A percentile compares a stretch with the other conserved stretches of the same genome.
phyloP scores from a whole-genome alignment of 2,113 vertebrate genomes.

The Barbus barbus region DNA sequence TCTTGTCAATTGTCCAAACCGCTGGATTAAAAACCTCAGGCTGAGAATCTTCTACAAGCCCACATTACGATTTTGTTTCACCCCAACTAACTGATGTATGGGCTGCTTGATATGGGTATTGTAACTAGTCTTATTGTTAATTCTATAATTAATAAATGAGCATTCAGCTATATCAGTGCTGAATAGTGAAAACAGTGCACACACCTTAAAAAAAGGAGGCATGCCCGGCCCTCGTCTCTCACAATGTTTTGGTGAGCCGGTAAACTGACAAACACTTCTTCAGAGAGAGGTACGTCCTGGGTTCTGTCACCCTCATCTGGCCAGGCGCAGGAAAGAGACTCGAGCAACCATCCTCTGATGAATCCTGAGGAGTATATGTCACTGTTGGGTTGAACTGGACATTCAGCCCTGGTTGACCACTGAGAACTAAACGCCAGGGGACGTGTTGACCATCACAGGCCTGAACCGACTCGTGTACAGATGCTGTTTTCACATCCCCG shows the following conservation, averaged over 20 bases:
- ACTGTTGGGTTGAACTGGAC: constrained; percentile 40
- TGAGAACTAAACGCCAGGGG: constrained; percentile 44
- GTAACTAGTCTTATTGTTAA: constrained; percentile 66
- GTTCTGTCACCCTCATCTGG: constrained; percentile 17
- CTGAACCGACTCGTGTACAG: constrained; percentile 68
- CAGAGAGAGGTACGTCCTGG: constrained; percentile 43
- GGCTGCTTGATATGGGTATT: constrained; percentile 74
- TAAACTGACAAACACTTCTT: constrained; percentile 45
- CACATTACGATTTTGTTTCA: constrained; percentile 67
- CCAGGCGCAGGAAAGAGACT: constrained; percentile 17
- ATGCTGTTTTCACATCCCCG: constrained; percentile 70
- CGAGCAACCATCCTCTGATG: constrained; percentile 16
- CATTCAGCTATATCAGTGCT: constrained; percentile 65
- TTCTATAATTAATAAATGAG: constrained; percentile 66
- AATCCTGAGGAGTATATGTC: constrained; percentile 12
- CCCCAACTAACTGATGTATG: constrained; percentile 65
- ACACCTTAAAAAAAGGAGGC: constrained; percentile 20
- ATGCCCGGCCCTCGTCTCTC: constrained; percentile 20
- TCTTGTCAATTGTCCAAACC: constrained; percentile 74
- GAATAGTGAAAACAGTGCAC: constrained; percentile 61
- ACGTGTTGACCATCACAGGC: constrained; percentile 10
- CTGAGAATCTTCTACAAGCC: constrained; percentile 71
- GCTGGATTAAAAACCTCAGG: constrained; percentile 81
- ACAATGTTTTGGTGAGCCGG: constrained; percentile 14
- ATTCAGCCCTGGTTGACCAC: constrained; percentile 17